Evolutionary conservation across 2,113 vertebrate species (phyloP).

Genomic region (Aleadryas rufinucha): DNA sequence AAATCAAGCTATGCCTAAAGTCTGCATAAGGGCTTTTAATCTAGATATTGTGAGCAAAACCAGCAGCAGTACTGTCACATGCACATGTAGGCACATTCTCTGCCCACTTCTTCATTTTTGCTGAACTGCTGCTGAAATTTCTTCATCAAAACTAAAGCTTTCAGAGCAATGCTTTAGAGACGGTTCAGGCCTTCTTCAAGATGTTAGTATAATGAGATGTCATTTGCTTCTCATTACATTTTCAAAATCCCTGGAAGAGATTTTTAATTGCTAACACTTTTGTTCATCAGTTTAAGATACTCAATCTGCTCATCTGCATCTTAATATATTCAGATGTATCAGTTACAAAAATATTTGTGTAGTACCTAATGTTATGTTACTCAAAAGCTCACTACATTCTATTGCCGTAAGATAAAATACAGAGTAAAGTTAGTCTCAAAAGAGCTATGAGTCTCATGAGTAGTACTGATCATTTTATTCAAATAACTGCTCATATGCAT

Average conservation of each 20-base stretch:
- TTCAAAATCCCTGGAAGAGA: background rate
- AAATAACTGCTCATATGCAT: background rate
- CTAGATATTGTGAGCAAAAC: background rate
- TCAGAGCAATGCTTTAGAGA: background rate
- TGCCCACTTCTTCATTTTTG: background rate
- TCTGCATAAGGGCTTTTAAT: background rate
- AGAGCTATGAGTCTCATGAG: background rate
- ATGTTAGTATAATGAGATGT: background rate
- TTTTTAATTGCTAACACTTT: conserved; percentile 1
- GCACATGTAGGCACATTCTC: background rate
- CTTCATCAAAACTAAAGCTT: background rate
- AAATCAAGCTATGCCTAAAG: background rate
- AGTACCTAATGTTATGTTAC: background rate
- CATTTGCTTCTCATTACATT: background rate
- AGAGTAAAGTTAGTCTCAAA: background rate
- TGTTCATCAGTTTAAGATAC: background rate
- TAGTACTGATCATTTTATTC: background rate
- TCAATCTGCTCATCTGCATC: background rate
- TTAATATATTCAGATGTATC: background rate
- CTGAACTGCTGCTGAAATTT: background rate
- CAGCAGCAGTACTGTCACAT: background rate
- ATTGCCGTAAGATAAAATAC: background rate
- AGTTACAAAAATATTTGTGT: background rate
- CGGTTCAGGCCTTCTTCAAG: background rate
- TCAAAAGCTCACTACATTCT: background rate